Conservation (phyloP, 2,888 invertebrate genomes). For the Xiphydria camelus region DNA sequence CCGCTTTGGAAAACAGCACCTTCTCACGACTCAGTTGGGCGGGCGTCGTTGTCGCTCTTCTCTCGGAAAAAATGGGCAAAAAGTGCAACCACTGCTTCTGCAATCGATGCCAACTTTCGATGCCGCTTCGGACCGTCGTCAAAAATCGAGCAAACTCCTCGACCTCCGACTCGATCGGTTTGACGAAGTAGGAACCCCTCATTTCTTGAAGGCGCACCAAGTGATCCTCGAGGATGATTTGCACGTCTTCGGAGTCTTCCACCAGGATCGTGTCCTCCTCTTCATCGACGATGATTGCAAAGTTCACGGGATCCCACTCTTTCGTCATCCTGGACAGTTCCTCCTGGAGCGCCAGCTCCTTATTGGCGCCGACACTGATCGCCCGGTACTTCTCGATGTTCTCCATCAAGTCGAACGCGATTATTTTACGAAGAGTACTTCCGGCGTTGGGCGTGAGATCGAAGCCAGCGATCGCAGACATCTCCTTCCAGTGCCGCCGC, state of each 20-base stretch:
- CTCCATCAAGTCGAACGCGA: constrained; percentile 61
- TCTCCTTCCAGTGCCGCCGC: constrained; percentile 66
- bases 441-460: constrained; percentile 67
- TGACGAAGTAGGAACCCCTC: constrained; percentile 63
- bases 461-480: constrained; percentile 63
- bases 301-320: constrained; percentile 62
- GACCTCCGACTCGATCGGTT: constrained; percentile 58
- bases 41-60: constrained; percentile 67
- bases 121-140: constrained; percentile 60
- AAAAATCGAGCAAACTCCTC: constrained; percentile 48
- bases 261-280: constrained; percentile 54
- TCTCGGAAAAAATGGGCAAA: constrained; percentile 69
- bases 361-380: constrained; percentile 65
- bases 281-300: constrained; percentile 55
- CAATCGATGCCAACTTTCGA: constrained; percentile 69
- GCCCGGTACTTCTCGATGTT: constrained; percentile 63
- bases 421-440: constrained; percentile 64
- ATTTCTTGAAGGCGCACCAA: constrained; percentile 62
- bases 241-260: constrained; percentile 59
- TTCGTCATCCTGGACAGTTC: constrained; percentile 62
- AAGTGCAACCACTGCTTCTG: constrained; percentile 69
- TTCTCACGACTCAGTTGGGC: constrained; percentile 70
- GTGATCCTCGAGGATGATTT: constrained; percentile 63
- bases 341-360: constrained; percentile 60
- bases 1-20: constrained; percentile 62